Conservation (phyloP, 1,140 invertebrate genomes). For the Linepithema humile region DNA sequence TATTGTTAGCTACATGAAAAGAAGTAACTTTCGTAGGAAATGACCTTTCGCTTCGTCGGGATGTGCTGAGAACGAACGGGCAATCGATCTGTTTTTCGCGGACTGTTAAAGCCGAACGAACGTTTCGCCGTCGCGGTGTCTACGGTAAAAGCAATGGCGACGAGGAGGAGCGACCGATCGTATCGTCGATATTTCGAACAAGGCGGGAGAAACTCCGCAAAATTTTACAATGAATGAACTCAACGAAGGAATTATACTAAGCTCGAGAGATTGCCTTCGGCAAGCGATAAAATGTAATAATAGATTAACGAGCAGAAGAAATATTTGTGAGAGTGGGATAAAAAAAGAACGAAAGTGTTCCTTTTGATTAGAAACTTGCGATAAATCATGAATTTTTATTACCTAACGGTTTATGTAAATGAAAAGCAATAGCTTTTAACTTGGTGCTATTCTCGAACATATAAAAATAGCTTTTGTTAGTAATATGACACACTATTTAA, state of each 20-base stretch:
- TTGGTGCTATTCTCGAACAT: neutral
- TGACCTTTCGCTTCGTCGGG: constrained; percentile 61
- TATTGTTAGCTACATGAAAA: constrained; percentile 2
- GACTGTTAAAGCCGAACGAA: constrained; percentile 67
- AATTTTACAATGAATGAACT: constrained; percentile 37
- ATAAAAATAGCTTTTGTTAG: neutral
- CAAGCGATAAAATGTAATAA: constrained; percentile 23
- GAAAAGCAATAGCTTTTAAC: neutral
- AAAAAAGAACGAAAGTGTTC: neutral
- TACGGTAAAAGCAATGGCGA: constrained; percentile 27
- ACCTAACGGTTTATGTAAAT: neutral
- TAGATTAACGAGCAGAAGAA: constrained; percentile 20
- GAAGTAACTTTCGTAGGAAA: constrained; percentile 62
- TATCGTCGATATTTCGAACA: constrained; percentile 4
- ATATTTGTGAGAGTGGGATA: neutral
- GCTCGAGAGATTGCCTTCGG: constrained; percentile 33
- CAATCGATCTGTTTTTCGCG: constrained; percentile 72
- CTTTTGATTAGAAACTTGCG: constrained; percentile 6
- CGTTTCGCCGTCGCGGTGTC: constrained; percentile 40
- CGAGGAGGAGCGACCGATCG: constrained; percentile 18
- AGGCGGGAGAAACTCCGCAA: constrained; percentile 7
- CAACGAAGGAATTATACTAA: constrained; percentile 21
- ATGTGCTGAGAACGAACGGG: constrained; percentile 39
- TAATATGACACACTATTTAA: too few species aligned
- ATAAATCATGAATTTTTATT: neutral